phyloP scores from a whole-genome alignment of 2,113 vertebrate species.

The Rafetus swinhoei region DNA sequence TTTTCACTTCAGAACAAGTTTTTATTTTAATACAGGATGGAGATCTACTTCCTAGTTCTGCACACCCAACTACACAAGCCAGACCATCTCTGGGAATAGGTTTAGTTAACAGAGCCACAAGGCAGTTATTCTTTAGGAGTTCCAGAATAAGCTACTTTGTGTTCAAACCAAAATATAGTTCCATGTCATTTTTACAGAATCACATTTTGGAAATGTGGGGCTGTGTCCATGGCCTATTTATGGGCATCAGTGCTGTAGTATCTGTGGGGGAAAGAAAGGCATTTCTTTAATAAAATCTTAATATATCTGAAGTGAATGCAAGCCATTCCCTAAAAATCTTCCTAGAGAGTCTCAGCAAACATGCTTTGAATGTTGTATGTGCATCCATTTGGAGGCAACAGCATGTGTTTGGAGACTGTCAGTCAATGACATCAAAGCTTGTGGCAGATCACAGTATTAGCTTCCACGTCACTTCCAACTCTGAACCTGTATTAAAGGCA shows the following conservation, averaged over 20 bases:
- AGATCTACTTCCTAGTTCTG: background rate
- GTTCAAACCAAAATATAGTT: background rate
- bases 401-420: background rate
- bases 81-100: background rate
- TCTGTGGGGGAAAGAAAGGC: background rate
- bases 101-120: background rate
- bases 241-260: background rate
- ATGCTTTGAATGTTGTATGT: background rate
- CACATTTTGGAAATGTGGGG: background rate
- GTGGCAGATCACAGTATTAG: background rate
- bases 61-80: background rate
- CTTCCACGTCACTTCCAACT: background rate
- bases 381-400: background rate
- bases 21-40: background rate
- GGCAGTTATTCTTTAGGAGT: background rate
- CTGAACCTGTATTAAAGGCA: background rate
- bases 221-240: background rate
- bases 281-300: background rate
- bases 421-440: background rate
- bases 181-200: background rate
- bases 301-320: background rate
- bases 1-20: background rate
- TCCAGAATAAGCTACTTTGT: background rate
- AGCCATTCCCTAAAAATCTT: background rate
- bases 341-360: background rate